phyloP scores from a whole-genome alignment of 2,797 vertebrate species.

The Synanceia verrucosa region DNA sequence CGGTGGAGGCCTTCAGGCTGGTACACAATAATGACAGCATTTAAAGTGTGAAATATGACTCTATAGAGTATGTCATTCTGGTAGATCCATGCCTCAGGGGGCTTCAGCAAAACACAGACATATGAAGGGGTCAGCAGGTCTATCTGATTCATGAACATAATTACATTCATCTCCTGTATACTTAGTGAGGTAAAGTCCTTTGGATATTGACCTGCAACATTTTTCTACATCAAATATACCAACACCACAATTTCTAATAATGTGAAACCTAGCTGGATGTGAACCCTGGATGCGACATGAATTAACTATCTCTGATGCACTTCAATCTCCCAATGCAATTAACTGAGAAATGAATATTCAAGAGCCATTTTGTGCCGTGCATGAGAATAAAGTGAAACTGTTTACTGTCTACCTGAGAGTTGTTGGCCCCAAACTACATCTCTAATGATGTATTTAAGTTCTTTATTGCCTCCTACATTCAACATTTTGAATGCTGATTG shows the following conservation, averaged over 20 bases:
- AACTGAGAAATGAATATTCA: conserved; percentile 55
- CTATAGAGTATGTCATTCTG: conserved; percentile 15
- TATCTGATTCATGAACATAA: conserved; percentile 24
- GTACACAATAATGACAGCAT: conserved; percentile 40
- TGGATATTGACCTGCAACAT: neutral
- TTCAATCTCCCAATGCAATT: conserved; percentile 43
- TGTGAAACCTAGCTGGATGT: neutral
- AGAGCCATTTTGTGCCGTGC: conserved; percentile 4
- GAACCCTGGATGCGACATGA: conserved; percentile 21
- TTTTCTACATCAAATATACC: conserved; percentile 6
- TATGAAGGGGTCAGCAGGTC: conserved; percentile 14
- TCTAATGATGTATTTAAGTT: conserved; percentile 43
- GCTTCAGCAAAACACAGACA: conserved; percentile 23
- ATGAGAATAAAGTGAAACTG: conserved; percentile 35
- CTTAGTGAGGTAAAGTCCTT: neutral
- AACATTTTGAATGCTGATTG: conserved; percentile 42
- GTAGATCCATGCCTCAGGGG: conserved; percentile 3
- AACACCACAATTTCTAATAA: neutral
- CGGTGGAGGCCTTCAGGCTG: neutral
- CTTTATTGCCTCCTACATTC: conserved; percentile 16
- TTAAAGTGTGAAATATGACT: conserved; percentile 27
- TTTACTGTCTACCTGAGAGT: conserved; percentile 43
- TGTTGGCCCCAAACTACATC: conserved; percentile 21
- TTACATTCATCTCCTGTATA: conserved; percentile 5
- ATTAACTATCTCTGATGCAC: conserved; percentile 19